A percentile compares a stretch with the other conserved stretches of the same genome.
phyloP scores from a whole-genome alignment of 53 echinoderm and acorn worm species.

The Paelopatides confundens region DNA sequence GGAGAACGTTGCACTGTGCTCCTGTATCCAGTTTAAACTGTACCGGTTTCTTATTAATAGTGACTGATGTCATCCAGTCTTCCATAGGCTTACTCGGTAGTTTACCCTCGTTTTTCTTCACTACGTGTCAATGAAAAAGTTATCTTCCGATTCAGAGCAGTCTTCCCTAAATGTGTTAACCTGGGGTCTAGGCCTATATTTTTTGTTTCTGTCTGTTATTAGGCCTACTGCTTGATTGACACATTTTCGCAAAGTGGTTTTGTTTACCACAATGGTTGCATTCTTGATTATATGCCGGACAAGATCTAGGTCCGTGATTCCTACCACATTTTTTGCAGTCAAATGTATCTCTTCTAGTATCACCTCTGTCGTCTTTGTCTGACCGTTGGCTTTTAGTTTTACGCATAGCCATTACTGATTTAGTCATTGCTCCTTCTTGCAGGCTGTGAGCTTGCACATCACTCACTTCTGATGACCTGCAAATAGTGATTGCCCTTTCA shows the following conservation, averaged over 20 bases:
- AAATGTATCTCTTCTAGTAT: not conserved
- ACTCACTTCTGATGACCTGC: not conserved
- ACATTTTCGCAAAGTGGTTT: not conserved
- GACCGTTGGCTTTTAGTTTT: not conserved
- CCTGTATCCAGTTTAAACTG: not conserved
- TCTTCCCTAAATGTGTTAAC: too few species aligned
- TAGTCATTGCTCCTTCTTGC: not conserved
- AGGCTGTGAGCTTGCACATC: not conserved
- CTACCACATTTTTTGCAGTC: not conserved
- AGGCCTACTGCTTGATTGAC: too few species aligned
- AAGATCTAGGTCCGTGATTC: not conserved
- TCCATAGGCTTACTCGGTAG: too few species aligned
- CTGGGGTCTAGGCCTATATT: too few species aligned
- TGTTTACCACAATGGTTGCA: not conserved
- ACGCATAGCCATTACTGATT: not conserved
- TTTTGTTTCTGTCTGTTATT: too few species aligned
- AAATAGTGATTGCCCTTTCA: not conserved
- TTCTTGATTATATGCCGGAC: not conserved
- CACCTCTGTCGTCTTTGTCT: not conserved
- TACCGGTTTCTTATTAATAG: not conserved
- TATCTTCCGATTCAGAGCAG: too few species aligned
- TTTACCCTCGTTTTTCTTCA: not conserved
- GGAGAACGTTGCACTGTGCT: conserved; percentile 2
- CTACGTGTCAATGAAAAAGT: not conserved
- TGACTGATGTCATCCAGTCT: too few species aligned